Base-by-base conservation (phyloP, 2,113 vertebrate genomes). In the Trinectes maculatus region DNA sequence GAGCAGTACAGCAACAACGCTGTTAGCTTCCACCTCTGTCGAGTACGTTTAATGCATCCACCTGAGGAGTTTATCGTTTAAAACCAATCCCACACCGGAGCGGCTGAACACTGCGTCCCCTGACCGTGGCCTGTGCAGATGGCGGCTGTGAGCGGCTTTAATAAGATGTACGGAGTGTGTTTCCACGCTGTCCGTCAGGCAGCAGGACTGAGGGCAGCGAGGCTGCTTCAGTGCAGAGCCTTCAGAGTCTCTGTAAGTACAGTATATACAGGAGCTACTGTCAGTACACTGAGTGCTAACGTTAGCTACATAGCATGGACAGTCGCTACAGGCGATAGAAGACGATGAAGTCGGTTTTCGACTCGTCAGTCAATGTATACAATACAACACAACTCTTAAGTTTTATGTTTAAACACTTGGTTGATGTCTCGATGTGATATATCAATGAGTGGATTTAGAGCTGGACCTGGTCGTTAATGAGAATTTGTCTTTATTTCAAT, bases 221-320 rank as follows among this genome's bases (percentile, higher is more conserved):
- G 86, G 42, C 36, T 89, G 18, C 46, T 84, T 3, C 91, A 89
- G 8, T 80, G 68, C 10, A 85, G 92, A 70, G 47, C 83, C 37
- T 91, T 93, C 74, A 81, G 73, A 22, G 52, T 90, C 46, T 22
- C 57, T 15, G 93, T 94, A 19, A 92, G 92, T 77, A 6, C 3
- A 46, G 6, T 19, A n/a, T n/a, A n/a, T n/a, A n/a, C n/a, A n/a
- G n/a, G n/a, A n/a, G n/a, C n/a, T n/a, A n/a, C n/a, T n/a, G n/a
- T n/a, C n/a, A n/a, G n/a, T n/a, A n/a, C n/a, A n/a, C n/a, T n/a
- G n/a, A n/a, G n/a, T n/a, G n/a, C n/a, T 28, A 12, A 6, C 15
- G 4, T 39, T 33, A 60, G 9, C 24, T n/a, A 4, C 19, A 24
- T 28, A 13, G 39, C 36, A 6, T 0, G 2, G 15, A 73, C 55